These are phyloP conservation scores for Ceratina calcarata DNA, from an alignment of 1,140 invertebrate genomes.

Conservation along the genomic window DNA sequence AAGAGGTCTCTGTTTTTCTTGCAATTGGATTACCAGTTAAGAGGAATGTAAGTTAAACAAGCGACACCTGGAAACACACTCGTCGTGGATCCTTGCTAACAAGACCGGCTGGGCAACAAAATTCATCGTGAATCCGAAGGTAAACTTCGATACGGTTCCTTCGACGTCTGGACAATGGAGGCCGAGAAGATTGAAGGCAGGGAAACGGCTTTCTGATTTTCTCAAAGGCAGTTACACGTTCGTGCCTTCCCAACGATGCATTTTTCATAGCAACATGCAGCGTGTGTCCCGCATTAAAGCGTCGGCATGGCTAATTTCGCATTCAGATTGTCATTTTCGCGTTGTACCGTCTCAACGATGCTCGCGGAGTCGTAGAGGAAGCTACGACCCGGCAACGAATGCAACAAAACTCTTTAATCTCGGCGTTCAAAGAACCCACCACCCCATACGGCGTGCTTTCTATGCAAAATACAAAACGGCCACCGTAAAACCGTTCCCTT, in stretches of 20 bases:
- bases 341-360: conserved; percentile 7
- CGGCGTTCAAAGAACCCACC: not conserved
- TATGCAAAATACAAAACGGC: conserved; percentile 27
- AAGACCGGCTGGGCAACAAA: not conserved
- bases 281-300: conserved; percentile 5
- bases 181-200: not conserved
- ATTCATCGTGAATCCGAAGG: conserved; percentile 1
- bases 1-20: not conserved
- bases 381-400: not conserved
- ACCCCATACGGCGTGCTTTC: not conserved
- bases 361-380: conserved; percentile 28
- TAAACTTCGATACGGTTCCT: conserved; percentile 20
- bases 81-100: not conserved
- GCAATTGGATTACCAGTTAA: conserved; percentile 5
- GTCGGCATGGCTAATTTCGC: conserved; percentile 34
- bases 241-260: not conserved
- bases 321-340: conserved; percentile 50
- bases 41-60: conserved; percentile 2
- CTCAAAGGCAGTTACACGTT: not conserved
- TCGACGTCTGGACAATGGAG: not conserved
- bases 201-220: too few relatives aligned
- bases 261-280: conserved; percentile 5
- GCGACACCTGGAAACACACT: conserved; percentile 15
- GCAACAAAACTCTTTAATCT: conserved; percentile 40
- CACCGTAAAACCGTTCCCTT: conserved; percentile 15